Base-by-base conservation (phyloP, 2,888 invertebrate species). In the Myathropa florea region DNA sequence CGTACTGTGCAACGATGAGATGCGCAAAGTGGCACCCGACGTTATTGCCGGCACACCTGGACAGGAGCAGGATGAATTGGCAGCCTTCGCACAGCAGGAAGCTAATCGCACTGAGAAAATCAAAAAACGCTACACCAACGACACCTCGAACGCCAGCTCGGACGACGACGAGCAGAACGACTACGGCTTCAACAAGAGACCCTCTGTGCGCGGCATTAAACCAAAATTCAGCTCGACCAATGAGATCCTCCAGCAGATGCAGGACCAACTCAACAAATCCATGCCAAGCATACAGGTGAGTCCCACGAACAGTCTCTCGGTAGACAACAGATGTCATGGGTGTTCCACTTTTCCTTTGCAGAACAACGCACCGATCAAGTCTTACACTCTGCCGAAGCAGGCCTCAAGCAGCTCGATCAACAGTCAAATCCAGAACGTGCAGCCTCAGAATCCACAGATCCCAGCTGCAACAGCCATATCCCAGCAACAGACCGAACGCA, bases 111-210 rank as follows among this genome's bases (percentile, higher is more conserved):
- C 96, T 4, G 97, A 97, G 90, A 94, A 97, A 86, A 94, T 97
- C 18, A 95, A 96, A 89, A 96, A 97, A 91, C 95, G 97, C 75
- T 94, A 94, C 91, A 94, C 94, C 55, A 94, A 94, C 88, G 95
- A 95, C 89, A 88, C 89, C 67, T 91, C 91, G 24, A 91, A 90
- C 88, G 90, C 89, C 36, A 92, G 91, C 88, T 92, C 92, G 53
- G 93, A 95, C 81, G 96, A 96, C 68, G 96, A 96, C 81, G 97
- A 97, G 89, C 96, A 97, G 89, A 97, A 97, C 89, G 97, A 97
- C 91, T 97, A 97, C 89, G 97, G 97, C 0, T 97, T 98, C 92
- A 96, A 97, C 90, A 95, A 97, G 46, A 94, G 97, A n/a, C 97
- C 97, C 0, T 97, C 97, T 0, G 97, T 98, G 1, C 95, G 97